These are phyloP conservation scores for Acronicta leporina DNA, from an alignment of 2,888 invertebrate species.

Conservation along the genomic window DNA sequence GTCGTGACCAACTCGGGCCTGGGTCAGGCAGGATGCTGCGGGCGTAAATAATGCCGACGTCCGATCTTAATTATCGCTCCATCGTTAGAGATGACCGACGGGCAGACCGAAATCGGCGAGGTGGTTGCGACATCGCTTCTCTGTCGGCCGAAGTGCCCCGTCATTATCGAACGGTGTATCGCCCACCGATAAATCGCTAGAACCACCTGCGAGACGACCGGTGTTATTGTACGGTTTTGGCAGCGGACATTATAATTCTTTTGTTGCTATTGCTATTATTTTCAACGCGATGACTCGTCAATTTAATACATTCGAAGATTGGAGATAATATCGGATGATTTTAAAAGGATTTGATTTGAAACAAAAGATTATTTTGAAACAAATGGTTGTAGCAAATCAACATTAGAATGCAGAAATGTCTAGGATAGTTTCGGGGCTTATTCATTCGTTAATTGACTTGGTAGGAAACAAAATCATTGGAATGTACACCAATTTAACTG, in stretches of 20 bases:
- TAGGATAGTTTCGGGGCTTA: slow-evolving; percentile 24
- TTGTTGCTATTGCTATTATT: slow-evolving; percentile 84
- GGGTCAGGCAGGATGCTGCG: slow-evolving; percentile 84
- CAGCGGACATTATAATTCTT: slow-evolving; percentile 85
- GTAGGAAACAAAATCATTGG: slow-evolving; percentile 8
- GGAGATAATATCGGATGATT: slow-evolving; percentile 68
- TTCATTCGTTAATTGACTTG: slow-evolving; percentile 22
- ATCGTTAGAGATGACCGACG: slow-evolving; percentile 88
- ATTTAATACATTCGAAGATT: slow-evolving; percentile 70
- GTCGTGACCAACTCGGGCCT: slow-evolving; percentile 83
- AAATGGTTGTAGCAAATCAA: slow-evolving; percentile 41
- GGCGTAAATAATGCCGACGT: slow-evolving; percentile 87
- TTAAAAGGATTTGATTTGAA: slow-evolving; percentile 68
- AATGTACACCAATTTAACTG: slow-evolving; percentile 23
- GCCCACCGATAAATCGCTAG: slow-evolving; percentile 82
- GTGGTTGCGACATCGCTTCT: slow-evolving; percentile 79
- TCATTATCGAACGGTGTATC: slow-evolving; percentile 80
- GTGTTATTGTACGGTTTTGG: slow-evolving; percentile 81
- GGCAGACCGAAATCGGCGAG: slow-evolving; percentile 83
- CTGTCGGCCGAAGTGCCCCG: slow-evolving; percentile 68
- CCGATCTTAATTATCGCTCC: slow-evolving; percentile 88
- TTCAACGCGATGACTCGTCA: slow-evolving; percentile 79
- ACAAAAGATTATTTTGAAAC: slow-evolving; percentile 58
- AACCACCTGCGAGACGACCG: slow-evolving; percentile 78
- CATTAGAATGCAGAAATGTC: slow-evolving; percentile 33